Percentiles rank a stretch among this genome's conserved stretches.
Conservation (phyloP, 1,140 invertebrate species). For the Tribolium castaneum region DNA sequence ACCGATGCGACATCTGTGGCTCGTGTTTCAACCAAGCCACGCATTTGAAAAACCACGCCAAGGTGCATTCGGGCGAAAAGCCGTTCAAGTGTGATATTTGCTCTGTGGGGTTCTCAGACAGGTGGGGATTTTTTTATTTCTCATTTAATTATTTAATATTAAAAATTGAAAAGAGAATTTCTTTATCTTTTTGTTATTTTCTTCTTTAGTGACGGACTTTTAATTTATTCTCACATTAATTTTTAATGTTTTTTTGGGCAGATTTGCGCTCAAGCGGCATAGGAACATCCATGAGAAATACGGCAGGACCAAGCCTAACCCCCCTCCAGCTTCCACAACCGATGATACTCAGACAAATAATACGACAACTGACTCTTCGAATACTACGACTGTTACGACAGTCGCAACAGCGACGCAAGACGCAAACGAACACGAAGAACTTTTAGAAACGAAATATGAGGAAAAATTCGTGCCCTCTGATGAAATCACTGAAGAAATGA, state of each 20-base stretch:
- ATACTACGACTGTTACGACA: constrained; percentile 42
- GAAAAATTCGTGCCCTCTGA: constrained; percentile 55
- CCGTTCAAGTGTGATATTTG: constrained; percentile 86
- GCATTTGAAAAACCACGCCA: constrained; percentile 88
- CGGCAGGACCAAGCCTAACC: constrained; percentile 63
- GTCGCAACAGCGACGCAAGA: constrained; percentile 47
- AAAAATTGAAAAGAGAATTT: too few species aligned
- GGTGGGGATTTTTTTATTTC: constrained; percentile 62
- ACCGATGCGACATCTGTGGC: constrained; percentile 85
- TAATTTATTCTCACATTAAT: background rate
- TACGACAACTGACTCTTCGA: constrained; percentile 38
- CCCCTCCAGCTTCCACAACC: constrained; percentile 40
- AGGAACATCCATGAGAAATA: constrained; percentile 68
- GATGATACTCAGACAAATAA: constrained; percentile 46
- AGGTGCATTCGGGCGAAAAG: constrained; percentile 81
- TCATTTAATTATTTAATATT: too few species aligned
- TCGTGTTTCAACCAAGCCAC: constrained; percentile 88
- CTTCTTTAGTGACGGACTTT: too few species aligned
- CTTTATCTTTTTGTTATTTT: too few species aligned
- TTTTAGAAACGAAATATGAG: constrained; percentile 59
- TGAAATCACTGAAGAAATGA: constrained; percentile 59
- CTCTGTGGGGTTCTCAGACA: constrained; percentile 86
- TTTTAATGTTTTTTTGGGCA: constrained; percentile 49
- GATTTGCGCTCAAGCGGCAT: constrained; percentile 68
- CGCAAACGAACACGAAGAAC: constrained; percentile 53